Conservation (phyloP, 1,140 invertebrate species). For the Lutraria rhynchaena region DNA sequence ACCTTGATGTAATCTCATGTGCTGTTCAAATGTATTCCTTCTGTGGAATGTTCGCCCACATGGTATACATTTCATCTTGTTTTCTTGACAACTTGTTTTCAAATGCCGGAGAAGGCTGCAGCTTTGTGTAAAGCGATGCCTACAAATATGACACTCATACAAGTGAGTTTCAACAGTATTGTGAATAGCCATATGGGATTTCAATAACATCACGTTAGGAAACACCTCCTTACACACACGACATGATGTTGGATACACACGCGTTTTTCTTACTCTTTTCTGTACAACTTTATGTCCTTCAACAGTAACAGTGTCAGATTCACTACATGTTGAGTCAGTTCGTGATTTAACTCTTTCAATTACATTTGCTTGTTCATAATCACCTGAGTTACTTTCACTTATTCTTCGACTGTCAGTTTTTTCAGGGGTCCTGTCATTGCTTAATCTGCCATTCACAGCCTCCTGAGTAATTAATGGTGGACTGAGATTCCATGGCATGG, state of each 20-base stretch:
- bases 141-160: conserved; percentile 54
- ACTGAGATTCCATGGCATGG: conserved; percentile 26
- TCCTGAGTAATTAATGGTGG: conserved; percentile 52
- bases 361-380: neutral
- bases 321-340: conserved; percentile 44
- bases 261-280: conserved; percentile 46
- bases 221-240: conserved; percentile 48
- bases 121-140: conserved; percentile 54
- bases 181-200: conserved; percentile 54
- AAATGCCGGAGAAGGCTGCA: conserved; percentile 48
- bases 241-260: conserved; percentile 56
- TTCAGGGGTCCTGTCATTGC: neutral
- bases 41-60: conserved; percentile 52
- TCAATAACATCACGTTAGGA: conserved; percentile 50
- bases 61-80: conserved; percentile 49
- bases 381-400: neutral
- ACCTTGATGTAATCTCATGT: conserved; percentile 45
- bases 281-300: conserved; percentile 14
- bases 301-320: conserved; percentile 18
- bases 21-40: conserved; percentile 55
- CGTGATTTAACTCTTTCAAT: conserved; percentile 10
- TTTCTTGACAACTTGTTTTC: conserved; percentile 55
- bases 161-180: conserved; percentile 53
- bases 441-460: neutral
- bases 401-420: conserved; percentile 1